These are phyloP conservation scores for Lagocephalus sceleratus DNA, from an alignment of 2,797 vertebrate genomes.

Conservation along the genomic window DNA sequence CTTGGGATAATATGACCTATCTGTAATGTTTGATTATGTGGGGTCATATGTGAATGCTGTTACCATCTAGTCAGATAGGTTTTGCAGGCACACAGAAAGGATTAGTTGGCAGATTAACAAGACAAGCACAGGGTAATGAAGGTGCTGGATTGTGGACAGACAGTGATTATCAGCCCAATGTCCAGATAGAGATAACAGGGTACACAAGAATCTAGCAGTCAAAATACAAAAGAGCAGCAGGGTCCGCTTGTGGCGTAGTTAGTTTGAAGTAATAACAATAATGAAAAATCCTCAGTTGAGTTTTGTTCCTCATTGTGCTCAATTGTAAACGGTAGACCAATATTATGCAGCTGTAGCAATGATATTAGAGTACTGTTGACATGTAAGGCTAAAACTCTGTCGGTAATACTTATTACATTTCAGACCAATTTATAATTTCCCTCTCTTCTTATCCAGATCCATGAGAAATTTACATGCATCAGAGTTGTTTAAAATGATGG, in stretches of 20 bases:
- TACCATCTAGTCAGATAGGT: conserved; percentile 21
- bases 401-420: background rate
- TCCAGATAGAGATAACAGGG: conserved; percentile 22
- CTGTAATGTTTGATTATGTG: conserved; percentile 13
- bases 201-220: conserved; percentile 16
- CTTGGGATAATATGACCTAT: conserved; percentile 5
- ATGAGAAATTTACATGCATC: too few relatives aligned
- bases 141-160: conserved; percentile 23
- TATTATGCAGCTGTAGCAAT: background rate
- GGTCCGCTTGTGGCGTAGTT: background rate
- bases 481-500: too few relatives aligned
- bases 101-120: conserved; percentile 65
- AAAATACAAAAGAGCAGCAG: conserved; percentile 7
- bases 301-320: conserved; percentile 9
- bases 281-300: conserved; percentile 28
- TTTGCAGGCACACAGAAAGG: conserved; percentile 28
- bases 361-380: too few relatives aligned
- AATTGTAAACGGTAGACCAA: conserved; percentile 19
- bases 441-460: too few relatives aligned
- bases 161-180: conserved; percentile 32
- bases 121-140: conserved; percentile 33
- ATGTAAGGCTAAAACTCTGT: background rate
- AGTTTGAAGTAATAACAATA: conserved; percentile 13
- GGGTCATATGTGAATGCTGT: conserved; percentile 5
- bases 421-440: background rate